Evolutionary conservation across 2,888 invertebrate species (phyloP), one percentile per base, ranked within the genome.

Genomic region (Callyntrura sp.): DNA sequence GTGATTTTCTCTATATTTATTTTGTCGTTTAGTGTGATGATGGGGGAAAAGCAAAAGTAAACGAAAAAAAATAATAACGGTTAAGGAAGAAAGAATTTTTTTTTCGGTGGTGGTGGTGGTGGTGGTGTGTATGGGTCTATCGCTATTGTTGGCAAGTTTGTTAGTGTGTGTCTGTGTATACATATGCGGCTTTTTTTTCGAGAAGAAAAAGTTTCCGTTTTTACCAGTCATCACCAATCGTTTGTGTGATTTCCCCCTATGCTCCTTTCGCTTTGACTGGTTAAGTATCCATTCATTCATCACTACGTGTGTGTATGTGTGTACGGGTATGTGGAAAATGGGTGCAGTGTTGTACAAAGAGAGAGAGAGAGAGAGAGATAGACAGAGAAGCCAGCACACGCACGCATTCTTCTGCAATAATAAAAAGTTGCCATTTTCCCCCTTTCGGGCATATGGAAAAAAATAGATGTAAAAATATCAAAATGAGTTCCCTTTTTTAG

Each of bases 401-500:
- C 78, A 78, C 84, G 73, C 65, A 51, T 45, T 35, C 28, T 25
- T 78, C 62, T 48, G 45, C 51, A 51, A 51, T 14, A 14, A 51
- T 11, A 51, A 51, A 14, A 48, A 76, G 76, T 76, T 76, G 57
- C 76, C 65, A 65, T 86, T 86, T 78, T 73, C 55, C 62, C 62
- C 78, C 48, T 28, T 45, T 17, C 48, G 48, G 70, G 25, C 73
- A 73, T 82, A 70, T 76, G 81, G 87, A 70, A 57, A 60, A 57
- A 60, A 55, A 35, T 28, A 20, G 28, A 57, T 51, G 70, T 45
- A 51, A 82, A 88, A 82, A 88, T 82, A 88, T 88, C 88, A 88
- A 88, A 88, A 83, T 88, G 76, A 88, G 88, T 84, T 89, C 79
- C 85, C 43, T 78, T 85, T 70, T 85, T 90, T 81, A 84, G 85